These are phyloP conservation scores for Drosophila maculinotata DNA, from an alignment of 2,888 invertebrate genomes.

Conservation along the genomic window DNA sequence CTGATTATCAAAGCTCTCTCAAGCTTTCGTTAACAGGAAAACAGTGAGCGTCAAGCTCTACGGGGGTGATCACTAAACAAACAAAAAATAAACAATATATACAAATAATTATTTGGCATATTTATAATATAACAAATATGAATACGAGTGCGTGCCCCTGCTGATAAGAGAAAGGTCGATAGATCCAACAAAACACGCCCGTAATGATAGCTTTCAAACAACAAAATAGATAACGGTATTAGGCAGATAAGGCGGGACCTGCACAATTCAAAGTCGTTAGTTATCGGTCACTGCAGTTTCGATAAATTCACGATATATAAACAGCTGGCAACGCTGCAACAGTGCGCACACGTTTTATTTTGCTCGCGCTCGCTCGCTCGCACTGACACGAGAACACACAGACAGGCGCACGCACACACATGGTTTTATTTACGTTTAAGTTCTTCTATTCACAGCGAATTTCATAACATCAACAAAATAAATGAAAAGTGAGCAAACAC, in stretches of 20 bases:
- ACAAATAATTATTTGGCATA: slow-evolving; percentile 20
- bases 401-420: not conserved
- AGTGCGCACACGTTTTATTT: not conserved
- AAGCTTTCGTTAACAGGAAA: slow-evolving; percentile 1
- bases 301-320: slow-evolving; percentile 12
- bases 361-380: not conserved
- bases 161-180: slow-evolving; percentile 29
- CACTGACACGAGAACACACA: not conserved
- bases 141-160: slow-evolving; percentile 9
- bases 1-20: not conserved
- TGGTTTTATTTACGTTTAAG: not conserved
- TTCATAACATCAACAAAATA: slow-evolving; percentile 2
- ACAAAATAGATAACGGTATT: slow-evolving; percentile 22
- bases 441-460: slow-evolving; percentile 27
- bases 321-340: slow-evolving; percentile 26
- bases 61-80: slow-evolving; percentile 12
- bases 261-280: not conserved
- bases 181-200: slow-evolving; percentile 1
- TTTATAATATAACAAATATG: slow-evolving; percentile 24
- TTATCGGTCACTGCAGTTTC: not conserved
- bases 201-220: slow-evolving; percentile 15
- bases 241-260: slow-evolving; percentile 17
- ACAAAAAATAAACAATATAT: slow-evolving; percentile 9
- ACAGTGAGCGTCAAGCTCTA: not conserved
- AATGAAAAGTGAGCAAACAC: not conserved